These are phyloP conservation scores for Temnopleurus reevesii DNA, from an alignment of 53 echinoderm and acorn worm species.

Conservation along the genomic window DNA sequence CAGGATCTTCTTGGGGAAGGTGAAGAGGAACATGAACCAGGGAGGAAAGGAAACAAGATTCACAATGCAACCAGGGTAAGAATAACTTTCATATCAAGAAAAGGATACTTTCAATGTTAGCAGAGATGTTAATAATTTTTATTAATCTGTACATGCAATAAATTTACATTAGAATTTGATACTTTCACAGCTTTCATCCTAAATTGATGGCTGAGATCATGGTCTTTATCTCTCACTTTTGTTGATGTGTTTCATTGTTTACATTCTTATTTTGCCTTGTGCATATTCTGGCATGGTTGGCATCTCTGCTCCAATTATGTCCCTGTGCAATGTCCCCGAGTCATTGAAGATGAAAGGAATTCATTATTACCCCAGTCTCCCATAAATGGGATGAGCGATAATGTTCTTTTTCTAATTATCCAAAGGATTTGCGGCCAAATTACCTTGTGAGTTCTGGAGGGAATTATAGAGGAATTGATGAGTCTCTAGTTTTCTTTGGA, in stretches of 20 bases:
- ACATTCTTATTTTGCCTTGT: too few species aligned
- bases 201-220: too few species aligned
- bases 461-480: background rate
- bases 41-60: conserved; percentile 68
- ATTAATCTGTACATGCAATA: too few species aligned
- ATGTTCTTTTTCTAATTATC: background rate
- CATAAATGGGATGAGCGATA: background rate
- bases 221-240: too few species aligned
- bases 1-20: conserved; percentile 90
- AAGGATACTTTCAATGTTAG: too few species aligned
- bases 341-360: background rate
- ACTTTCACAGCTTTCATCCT: too few species aligned
- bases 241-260: too few species aligned
- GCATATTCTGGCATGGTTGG: too few species aligned
- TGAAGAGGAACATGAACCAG: conserved; percentile 83
- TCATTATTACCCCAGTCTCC: background rate
- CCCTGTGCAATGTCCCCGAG: background rate
- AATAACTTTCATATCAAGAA: background rate
- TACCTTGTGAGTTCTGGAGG: background rate
- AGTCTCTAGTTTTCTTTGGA: background rate
- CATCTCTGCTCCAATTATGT: too few species aligned
- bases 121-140: too few species aligned
- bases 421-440: background rate
- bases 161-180: too few species aligned
- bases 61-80: conserved; percentile 54